Evolutionary conservation across 2,113 vertebrate species (phyloP).

Genomic region (Cyanoderma ruficeps): DNA sequence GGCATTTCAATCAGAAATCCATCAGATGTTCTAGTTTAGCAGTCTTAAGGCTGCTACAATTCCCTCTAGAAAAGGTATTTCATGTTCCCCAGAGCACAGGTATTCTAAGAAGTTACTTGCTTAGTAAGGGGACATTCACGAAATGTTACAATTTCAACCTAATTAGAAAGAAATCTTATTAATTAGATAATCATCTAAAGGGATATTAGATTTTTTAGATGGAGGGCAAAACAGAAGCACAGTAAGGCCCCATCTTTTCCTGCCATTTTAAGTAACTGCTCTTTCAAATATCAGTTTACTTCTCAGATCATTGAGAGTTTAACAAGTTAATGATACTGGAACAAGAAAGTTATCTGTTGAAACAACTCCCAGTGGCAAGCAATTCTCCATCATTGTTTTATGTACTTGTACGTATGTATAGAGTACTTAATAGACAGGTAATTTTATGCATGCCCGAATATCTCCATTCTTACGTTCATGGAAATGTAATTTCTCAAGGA

Average conservation of each 20-base stretch:
- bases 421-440: not conserved
- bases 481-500: not conserved
- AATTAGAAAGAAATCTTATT: constrained; percentile 68
- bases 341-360: not conserved
- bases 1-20: constrained; percentile 53
- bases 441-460: not conserved
- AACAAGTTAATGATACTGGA: not conserved
- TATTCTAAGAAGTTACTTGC: constrained; percentile 58
- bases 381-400: not conserved
- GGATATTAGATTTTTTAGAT: constrained; percentile 47
- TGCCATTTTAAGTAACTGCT: not conserved
- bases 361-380: not conserved
- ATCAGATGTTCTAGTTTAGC: constrained; percentile 58
- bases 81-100: constrained; percentile 29
- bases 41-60: constrained; percentile 49
- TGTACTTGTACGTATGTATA: not conserved
- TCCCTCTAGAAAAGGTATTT: constrained; percentile 50
- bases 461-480: not conserved
- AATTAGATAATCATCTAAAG: constrained; percentile 61
- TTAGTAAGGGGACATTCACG: constrained; percentile 41
- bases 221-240: constrained; percentile 30
- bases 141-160: constrained; percentile 71
- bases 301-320: not conserved
- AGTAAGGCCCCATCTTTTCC: not conserved
- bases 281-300: not conserved